Base-by-base conservation (phyloP, 2,797 vertebrate genomes). In the Pteronotus mesoamericanus region DNA sequence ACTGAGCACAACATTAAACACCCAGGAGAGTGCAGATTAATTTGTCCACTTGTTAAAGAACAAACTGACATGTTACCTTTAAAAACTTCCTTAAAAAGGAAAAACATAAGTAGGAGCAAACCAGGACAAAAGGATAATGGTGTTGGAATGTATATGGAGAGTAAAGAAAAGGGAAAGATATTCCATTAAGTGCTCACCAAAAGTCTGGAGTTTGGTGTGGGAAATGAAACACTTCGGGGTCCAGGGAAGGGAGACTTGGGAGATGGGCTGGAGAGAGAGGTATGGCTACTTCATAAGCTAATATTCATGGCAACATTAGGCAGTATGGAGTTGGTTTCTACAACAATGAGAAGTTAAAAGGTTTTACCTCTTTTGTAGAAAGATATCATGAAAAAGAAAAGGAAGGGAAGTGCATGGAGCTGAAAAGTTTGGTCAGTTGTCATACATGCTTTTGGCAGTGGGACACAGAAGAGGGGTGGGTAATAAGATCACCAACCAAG, bases 231-330 rank as follows among this genome's bases (percentile, higher is more conserved):
- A 10, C 8, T 5, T 48, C 0, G 3, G 19, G 10, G 10, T 24
- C 10, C 6, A 2, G 7, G 44, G 0, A 21, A 29, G 11, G 9
- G 18, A 1, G 2, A 9, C 7, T 39, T 51, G 26, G 26, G 16
- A 29, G 59, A 15, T 44, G 22, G 57, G 26, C 5, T 29, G 9
- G 8, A 64, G 66, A 55, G 9, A 77, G 26, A 16, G 3, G 9
- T 2, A 1, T 15, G 34, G 16, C 9, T 15, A 29, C 19, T 34
- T 59, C 7, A 72, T 11, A 82, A 34, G 9, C 15, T 39, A 18
- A 46, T 34, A 44, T 87, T 91, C 11, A 34, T 0, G 6, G 32
- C 19, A n/a, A 9, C 22, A 16, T 29, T 16, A 37, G 2, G 37
- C 42, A 55, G 10, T 24, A 46, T 51, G 11, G 14, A 83, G 18